Evolutionary conservation across 2,797 vertebrate genomes (phyloP).

Genomic region (Sarcophilus harrisii): DNA sequence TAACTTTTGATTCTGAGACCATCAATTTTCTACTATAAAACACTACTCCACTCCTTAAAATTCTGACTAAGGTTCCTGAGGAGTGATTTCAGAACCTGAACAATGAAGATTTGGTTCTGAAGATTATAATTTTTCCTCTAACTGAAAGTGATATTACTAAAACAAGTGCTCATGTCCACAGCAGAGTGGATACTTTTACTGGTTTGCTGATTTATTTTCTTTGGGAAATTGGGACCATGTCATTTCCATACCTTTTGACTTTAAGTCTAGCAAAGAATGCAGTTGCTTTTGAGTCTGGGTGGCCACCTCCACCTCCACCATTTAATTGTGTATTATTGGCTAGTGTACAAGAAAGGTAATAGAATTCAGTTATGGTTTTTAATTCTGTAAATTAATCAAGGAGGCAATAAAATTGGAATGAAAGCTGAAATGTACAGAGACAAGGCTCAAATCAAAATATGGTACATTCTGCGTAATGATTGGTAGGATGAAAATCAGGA

Average conservation of each 20-base stretch:
- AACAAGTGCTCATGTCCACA: slow-evolving; percentile 38
- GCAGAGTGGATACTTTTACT: slow-evolving; percentile 6
- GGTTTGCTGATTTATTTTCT: slow-evolving; percentile 25
- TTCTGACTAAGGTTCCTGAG: slow-evolving; percentile 1
- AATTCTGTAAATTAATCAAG: slow-evolving; percentile 68
- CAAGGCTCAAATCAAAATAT: slow-evolving; percentile 50
- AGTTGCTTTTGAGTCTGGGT: background rate
- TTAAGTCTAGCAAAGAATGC: slow-evolving; percentile 4
- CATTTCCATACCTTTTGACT: slow-evolving; percentile 7
- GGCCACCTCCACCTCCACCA: background rate
- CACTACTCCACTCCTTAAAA: background rate
- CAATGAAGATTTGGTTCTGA: background rate
- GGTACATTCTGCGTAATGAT: slow-evolving; percentile 47
- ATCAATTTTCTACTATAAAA: background rate
- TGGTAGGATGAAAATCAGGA: slow-evolving; percentile 51
- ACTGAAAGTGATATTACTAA: slow-evolving; percentile 61
- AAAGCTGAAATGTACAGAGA: slow-evolving; percentile 62
- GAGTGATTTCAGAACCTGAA: slow-evolving; percentile 11
- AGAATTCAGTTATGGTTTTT: slow-evolving; percentile 65
- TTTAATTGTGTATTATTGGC: slow-evolving; percentile 30
- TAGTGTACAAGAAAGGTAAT: slow-evolving; percentile 51
- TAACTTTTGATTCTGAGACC: background rate
- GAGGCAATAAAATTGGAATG: slow-evolving; percentile 57
- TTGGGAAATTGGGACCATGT: slow-evolving; percentile 24
- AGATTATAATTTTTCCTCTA: slow-evolving; percentile 39